Percentiles rank a stretch among this genome's conserved stretches.
phyloP scores from a whole-genome alignment of 2,113 vertebrate genomes.

The Chaetops frenatus region DNA sequence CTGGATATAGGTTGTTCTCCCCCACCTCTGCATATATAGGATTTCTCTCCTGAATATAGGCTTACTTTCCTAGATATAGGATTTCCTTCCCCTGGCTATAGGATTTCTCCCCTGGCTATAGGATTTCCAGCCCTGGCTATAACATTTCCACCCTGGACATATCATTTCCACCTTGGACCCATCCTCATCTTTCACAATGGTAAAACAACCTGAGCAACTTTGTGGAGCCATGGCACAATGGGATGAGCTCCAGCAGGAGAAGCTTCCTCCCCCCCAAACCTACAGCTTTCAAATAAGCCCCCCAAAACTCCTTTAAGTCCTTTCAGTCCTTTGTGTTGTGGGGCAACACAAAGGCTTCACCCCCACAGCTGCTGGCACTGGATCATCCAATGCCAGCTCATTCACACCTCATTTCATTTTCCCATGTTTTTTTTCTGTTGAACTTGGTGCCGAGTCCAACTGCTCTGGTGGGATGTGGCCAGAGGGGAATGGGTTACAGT shows the following conservation, averaged over 20 bases:
- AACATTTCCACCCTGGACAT: not conserved
- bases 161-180: not conserved
- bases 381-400: not conserved
- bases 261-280: not conserved
- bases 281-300: not conserved
- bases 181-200: not conserved
- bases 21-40: not conserved
- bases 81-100: not conserved
- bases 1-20: not conserved
- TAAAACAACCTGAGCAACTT: not conserved
- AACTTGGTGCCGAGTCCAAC: not conserved
- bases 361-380: not conserved
- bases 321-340: not conserved
- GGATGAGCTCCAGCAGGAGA: accelerated
- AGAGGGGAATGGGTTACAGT: not conserved
- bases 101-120: not conserved
- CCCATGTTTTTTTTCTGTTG: accelerated
- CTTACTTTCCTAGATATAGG: not conserved
- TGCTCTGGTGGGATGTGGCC: not conserved
- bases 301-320: not conserved
- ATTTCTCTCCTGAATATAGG: not conserved
- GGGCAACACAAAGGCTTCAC: not conserved
- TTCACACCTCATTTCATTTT: not conserved
- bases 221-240: accelerated
- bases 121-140: not conserved